These are phyloP conservation scores for Streptopelia turtur DNA, from an alignment of 2,797 vertebrate genomes.

Conservation along the genomic window DNA sequence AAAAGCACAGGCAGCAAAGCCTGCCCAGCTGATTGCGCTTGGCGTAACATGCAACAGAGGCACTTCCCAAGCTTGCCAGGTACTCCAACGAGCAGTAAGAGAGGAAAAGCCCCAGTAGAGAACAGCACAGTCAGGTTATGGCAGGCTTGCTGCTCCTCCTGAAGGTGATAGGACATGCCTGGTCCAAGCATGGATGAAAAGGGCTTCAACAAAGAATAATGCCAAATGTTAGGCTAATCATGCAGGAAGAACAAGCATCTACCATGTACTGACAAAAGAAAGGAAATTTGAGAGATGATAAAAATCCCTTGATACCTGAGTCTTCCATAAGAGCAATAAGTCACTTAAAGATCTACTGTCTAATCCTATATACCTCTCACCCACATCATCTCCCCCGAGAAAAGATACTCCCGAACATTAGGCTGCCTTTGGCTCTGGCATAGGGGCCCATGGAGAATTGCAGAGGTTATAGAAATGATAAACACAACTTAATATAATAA, in stretches of 20 bases:
- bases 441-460: background rate
- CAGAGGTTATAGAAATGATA: background rate
- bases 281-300: background rate
- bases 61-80: background rate
- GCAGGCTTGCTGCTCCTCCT: background rate
- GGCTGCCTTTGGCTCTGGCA: background rate
- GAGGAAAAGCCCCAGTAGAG: background rate
- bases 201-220: background rate
- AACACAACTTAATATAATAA: background rate
- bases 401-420: background rate
- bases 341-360: background rate
- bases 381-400: background rate
- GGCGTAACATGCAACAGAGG: background rate
- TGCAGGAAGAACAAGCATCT: background rate
- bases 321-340: background rate
- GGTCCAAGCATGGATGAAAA: background rate
- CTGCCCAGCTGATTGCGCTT: background rate
- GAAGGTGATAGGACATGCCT: background rate
- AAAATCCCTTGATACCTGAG: background rate
- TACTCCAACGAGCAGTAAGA: background rate
- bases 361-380: background rate
- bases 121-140: background rate
- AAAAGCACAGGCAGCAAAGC: slow-evolving; percentile 2
- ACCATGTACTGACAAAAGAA: background rate
- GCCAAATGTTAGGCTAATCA: background rate